Evolutionary conservation across 2,888 invertebrate species (phyloP).

Genomic region (Drosophila merina): DNA sequence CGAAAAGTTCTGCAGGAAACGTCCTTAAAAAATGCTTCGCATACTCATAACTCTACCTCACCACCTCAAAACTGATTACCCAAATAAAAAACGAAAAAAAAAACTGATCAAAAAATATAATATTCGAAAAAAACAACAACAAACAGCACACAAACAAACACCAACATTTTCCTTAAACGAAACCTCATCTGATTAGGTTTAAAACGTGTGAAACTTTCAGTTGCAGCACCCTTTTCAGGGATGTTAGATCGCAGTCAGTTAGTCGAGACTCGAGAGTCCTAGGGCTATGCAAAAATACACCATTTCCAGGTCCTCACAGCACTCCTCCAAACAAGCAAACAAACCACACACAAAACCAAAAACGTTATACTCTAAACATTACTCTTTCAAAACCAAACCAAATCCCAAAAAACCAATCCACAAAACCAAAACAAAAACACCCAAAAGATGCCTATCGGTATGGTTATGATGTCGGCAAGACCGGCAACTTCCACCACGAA

Average conservation of each 20-base stretch:
- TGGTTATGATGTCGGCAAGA: slow-evolving; percentile 90
- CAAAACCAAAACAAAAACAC: slow-evolving; percentile 14
- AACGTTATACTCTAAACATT: slow-evolving; percentile 49
- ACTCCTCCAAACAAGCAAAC: slow-evolving; percentile 16
- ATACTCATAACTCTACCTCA: slow-evolving; percentile 76
- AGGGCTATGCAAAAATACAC: slow-evolving; percentile 22
- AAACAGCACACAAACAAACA: slow-evolving; percentile 44
- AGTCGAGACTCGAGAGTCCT: slow-evolving; percentile 30
- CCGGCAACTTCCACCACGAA: slow-evolving; percentile 92
- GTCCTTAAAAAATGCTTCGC: slow-evolving; percentile 71
- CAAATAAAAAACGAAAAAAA: slow-evolving; percentile 25
- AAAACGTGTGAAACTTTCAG: slow-evolving; percentile 24
- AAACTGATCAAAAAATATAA: slow-evolving; percentile 20
- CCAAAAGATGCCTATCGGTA: slow-evolving; percentile 88
- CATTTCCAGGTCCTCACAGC: slow-evolving; percentile 37
- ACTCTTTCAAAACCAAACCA: slow-evolving; percentile 41
- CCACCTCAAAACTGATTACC: slow-evolving; percentile 43
- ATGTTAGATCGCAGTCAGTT: slow-evolving; percentile 36
- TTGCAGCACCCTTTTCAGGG: slow-evolving; percentile 33
- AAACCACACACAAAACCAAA: slow-evolving; percentile 13
- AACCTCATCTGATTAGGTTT: slow-evolving; percentile 36
- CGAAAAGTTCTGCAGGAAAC: slow-evolving; percentile 74
- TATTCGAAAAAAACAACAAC: slow-evolving; percentile 13
- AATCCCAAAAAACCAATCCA: slow-evolving; percentile 6
- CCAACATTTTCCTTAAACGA: slow-evolving; percentile 45